Percentiles rank a stretch among this genome's conserved stretches.
Conservation (phyloP, 2,888 invertebrate genomes). For the Spilosoma lubricipeda region DNA sequence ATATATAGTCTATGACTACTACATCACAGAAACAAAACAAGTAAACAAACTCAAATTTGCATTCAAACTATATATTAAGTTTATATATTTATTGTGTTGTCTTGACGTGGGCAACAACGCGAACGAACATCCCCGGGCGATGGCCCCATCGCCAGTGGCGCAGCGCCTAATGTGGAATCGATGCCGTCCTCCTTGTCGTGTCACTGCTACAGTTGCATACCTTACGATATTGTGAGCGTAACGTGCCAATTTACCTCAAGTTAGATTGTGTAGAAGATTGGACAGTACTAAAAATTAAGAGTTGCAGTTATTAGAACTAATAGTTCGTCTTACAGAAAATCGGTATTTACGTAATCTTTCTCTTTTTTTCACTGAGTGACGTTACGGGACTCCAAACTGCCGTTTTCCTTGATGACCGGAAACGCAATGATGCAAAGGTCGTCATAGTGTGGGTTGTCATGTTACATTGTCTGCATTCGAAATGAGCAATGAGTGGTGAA, state of each 20-base stretch:
- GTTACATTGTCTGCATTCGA: too few species aligned
- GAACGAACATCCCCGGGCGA: constrained; percentile 19
- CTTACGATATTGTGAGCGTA: not conserved
- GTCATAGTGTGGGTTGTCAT: too few species aligned
- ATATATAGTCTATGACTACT: too few species aligned
- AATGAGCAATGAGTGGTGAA: too few species aligned
- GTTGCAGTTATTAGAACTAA: not conserved
- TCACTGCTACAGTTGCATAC: constrained; percentile 20
- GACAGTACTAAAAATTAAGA: too few species aligned
- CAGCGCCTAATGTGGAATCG: constrained; percentile 41
- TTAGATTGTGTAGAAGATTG: not conserved
- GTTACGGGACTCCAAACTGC: too few species aligned
- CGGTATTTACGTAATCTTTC: too few species aligned
- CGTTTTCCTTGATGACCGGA: too few species aligned
- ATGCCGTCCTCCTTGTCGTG: constrained; percentile 30
- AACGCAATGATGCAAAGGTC: too few species aligned
- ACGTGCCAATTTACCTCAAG: constrained; percentile 4
- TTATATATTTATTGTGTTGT: not conserved
- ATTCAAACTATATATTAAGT: not conserved
- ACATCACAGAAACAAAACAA: too few species aligned
- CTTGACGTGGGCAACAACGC: constrained; percentile 9
- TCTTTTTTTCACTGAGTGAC: too few species aligned
- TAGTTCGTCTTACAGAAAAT: too few species aligned
- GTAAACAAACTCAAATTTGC: not conserved
- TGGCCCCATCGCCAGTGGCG: constrained; percentile 32